Conservation (phyloP, 2,113 vertebrate genomes). For the Psophia crepitans region DNA sequence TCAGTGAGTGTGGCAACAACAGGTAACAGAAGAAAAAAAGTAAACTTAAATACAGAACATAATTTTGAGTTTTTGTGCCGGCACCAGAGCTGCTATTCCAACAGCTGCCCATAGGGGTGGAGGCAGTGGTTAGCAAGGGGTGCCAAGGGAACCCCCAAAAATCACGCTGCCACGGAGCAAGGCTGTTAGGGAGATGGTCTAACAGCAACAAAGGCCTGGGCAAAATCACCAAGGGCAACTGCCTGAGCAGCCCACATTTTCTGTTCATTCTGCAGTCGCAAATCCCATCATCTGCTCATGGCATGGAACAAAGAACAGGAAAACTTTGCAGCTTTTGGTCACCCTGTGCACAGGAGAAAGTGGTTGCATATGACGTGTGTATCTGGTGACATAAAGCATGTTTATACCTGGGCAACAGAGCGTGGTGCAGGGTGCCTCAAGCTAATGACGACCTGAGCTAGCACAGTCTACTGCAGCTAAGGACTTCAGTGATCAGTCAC, state of each 20-base stretch:
- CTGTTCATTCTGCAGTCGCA: background rate
- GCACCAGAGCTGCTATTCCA: background rate
- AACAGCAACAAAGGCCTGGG: background rate
- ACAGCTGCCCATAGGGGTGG: fast-evolving
- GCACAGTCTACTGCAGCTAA: background rate
- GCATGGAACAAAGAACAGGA: background rate
- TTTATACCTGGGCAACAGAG: slow-evolving; percentile 7
- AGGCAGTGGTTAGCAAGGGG: background rate
- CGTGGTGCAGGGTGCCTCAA: background rate
- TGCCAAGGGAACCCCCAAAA: background rate
- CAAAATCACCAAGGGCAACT: background rate
- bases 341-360: background rate
- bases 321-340: background rate
- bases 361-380: background rate
- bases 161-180: background rate
- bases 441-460: background rate
- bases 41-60: background rate
- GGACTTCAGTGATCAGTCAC: background rate
- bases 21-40: background rate
- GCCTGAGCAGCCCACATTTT: background rate
- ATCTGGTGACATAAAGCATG: background rate
- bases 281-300: background rate
- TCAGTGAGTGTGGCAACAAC: background rate
- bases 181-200: background rate
- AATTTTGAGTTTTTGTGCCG: background rate